These are phyloP conservation scores for Nasonovia ribisnigri DNA, from an alignment of 2,888 invertebrate species.

Conservation along the genomic window DNA sequence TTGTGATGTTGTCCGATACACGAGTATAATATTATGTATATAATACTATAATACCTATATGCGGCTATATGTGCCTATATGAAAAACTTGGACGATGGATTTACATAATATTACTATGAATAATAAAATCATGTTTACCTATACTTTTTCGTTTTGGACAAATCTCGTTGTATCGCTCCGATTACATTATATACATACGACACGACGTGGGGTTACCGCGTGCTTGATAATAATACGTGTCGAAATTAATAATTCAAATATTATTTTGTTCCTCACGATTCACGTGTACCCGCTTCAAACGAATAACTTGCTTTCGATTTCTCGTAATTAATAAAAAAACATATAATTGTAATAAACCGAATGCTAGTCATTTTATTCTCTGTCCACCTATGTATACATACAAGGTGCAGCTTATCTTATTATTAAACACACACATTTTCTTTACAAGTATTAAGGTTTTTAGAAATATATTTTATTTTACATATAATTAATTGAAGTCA, in stretches of 20 bases:
- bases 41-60: neutral
- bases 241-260: neutral
- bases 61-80: neutral
- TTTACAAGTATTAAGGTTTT: too few relatives aligned
- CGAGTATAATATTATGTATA: neutral
- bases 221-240: neutral
- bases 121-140: neutral
- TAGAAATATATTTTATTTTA: too few relatives aligned
- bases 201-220: neutral
- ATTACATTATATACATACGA: neutral
- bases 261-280: neutral
- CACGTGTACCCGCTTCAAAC: neutral
- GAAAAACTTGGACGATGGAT: neutral
- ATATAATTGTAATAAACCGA: too few relatives aligned
- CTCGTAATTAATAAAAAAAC: too few relatives aligned
- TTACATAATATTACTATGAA: conserved; percentile 1
- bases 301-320: neutral
- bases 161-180: neutral
- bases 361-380: too few relatives aligned
- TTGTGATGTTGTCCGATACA: neutral
- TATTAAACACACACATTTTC: too few relatives aligned
- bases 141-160: neutral
- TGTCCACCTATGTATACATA: too few relatives aligned
- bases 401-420: too few relatives aligned
- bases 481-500: too few relatives aligned